A percentile compares a stretch with the other conserved stretches of the same genome.
Conservation (phyloP, 2,113 vertebrate species). For the Oenanthe oenanthe region DNA sequence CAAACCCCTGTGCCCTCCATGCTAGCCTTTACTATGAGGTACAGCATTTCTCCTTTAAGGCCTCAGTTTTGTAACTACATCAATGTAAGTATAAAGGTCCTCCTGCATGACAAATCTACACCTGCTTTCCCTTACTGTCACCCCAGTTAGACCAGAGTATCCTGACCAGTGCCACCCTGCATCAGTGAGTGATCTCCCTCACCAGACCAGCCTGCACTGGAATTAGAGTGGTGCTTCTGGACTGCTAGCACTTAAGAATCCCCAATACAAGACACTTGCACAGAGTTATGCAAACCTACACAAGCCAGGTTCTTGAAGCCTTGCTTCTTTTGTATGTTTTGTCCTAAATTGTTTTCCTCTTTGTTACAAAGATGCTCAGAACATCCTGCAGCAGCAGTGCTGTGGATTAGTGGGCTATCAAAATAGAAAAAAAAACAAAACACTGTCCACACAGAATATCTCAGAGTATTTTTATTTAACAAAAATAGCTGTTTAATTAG, state of each 20-base stretch:
- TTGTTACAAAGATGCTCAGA: not conserved
- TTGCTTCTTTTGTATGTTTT: not conserved
- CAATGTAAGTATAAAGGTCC: not conserved
- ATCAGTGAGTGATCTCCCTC: not conserved
- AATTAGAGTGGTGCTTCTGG: not conserved
- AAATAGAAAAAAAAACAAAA: not conserved
- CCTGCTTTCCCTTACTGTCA: not conserved
- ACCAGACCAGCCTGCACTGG: not conserved
- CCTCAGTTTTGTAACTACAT: not conserved
- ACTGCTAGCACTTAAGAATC: not conserved
- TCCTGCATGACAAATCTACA: not conserved
- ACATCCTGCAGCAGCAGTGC: not conserved
- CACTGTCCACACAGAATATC: not conserved
- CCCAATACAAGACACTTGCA: not conserved
- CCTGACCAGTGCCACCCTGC: not conserved
- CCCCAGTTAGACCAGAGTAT: not conserved
- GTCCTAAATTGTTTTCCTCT: not conserved
- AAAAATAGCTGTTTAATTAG: slow-evolving; percentile 71
- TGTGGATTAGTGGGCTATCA: not conserved
- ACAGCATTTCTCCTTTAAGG: not conserved
- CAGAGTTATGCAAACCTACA: not conserved
- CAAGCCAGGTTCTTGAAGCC: not conserved
- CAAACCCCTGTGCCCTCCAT: not conserved
- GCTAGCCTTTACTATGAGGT: not conserved
- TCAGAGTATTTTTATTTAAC: slow-evolving; percentile 73